These are phyloP conservation scores for Urocitellus parryii DNA, from an alignment of 2,113 vertebrate genomes.

Conservation along the genomic window DNA sequence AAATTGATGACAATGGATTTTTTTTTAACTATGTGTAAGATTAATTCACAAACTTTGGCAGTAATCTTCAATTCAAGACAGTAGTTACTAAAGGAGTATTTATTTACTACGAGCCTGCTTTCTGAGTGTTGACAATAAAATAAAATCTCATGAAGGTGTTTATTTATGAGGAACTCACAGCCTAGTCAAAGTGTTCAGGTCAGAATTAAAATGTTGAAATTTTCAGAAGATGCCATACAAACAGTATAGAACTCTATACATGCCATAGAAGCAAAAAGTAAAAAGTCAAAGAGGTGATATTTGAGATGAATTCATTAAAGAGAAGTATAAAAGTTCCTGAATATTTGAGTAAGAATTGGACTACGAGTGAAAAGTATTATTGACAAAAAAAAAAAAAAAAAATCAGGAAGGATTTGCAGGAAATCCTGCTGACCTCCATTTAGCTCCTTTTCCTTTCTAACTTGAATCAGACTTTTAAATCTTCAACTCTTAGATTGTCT, in stretches of 20 bases:
- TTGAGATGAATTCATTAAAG: background rate
- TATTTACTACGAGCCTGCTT: background rate
- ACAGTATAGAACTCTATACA: background rate
- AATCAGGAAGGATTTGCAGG: background rate
- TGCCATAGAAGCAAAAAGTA: background rate
- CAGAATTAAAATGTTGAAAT: background rate
- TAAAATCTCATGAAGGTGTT: background rate
- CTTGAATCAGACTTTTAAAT: background rate
- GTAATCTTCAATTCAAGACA: background rate
- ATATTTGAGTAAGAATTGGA: background rate
- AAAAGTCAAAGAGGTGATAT: background rate
- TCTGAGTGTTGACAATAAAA: background rate
- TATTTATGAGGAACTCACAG: background rate
- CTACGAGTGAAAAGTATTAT: background rate
- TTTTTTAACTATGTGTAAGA: no score
- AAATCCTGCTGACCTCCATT: background rate
- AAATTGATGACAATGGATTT: background rate
- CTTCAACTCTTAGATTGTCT: background rate
- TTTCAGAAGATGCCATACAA: background rate
- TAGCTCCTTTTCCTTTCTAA: background rate
- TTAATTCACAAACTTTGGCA: background rate
- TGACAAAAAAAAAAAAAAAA: background rate
- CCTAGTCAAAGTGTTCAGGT: background rate
- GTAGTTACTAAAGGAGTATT: background rate
- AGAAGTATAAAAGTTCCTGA: background rate